Evolutionary conservation across 2,888 invertebrate genomes (phyloP).

Genomic region (Phasia obesa): DNA sequence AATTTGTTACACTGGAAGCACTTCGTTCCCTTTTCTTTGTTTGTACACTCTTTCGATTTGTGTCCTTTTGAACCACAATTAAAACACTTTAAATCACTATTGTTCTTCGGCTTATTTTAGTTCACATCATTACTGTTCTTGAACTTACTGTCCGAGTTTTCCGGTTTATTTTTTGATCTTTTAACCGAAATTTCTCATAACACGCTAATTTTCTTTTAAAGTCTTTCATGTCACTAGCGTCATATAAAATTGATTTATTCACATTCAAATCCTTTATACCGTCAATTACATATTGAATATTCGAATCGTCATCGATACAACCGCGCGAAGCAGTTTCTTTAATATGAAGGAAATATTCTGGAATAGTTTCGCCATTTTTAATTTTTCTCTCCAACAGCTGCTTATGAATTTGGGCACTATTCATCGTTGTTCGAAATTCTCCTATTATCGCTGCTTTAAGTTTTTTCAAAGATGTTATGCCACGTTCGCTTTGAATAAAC

Average conservation of each 20-base stretch:
- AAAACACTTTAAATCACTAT: conserved; percentile 23
- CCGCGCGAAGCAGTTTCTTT: conserved; percentile 78
- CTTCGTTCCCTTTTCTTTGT: conserved; percentile 34
- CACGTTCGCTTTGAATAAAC: conserved; percentile 46
- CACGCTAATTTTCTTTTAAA: conserved; percentile 58
- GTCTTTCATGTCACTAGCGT: conserved; percentile 46
- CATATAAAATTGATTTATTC: conserved; percentile 67
- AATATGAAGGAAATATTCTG: conserved; percentile 79
- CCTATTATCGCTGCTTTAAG: conserved; percentile 44
- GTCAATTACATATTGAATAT: conserved; percentile 80
- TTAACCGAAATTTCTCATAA: conserved; percentile 34
- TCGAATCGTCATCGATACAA: conserved; percentile 75
- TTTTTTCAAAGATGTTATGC: conserved; percentile 53
- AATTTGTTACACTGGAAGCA: conserved; percentile 54
- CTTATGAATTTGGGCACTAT: conserved; percentile 57
- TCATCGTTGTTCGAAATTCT: conserved; percentile 58
- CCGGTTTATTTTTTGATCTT: conserved; percentile 9
- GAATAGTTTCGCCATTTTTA: conserved; percentile 76
- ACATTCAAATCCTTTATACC: conserved; percentile 75
- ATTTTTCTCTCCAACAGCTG: conserved; percentile 73
- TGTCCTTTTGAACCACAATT: conserved; percentile 40
- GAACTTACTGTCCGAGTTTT: conserved; percentile 14
- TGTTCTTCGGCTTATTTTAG: conserved; percentile 9
- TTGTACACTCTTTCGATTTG: conserved; percentile 32
- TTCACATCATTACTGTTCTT: not conserved